Base-by-base conservation (phyloP, 2,797 vertebrate genomes). In the Protonibea diacanthus region DNA sequence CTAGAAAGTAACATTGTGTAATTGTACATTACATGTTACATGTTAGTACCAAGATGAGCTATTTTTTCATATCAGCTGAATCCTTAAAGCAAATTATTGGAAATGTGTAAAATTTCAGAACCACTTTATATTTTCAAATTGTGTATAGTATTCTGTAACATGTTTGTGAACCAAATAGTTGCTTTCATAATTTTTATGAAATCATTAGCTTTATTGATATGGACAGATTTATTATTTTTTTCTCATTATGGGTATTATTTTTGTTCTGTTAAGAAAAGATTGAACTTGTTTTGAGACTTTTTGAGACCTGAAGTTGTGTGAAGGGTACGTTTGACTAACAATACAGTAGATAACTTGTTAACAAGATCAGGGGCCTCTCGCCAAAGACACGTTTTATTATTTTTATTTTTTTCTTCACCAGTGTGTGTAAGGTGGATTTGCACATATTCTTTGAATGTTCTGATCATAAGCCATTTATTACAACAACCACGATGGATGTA, bases 401-500 rank as follows among this genome's bases (percentile, higher is more conserved):
- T 33, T 7, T 29, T 29, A 1, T 29, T 87, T 88, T 38, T 9
- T 38, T 38, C 67, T 68, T 81, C 71, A 71, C 76, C 58, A 57
- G 57, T 75, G 53, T 83, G 76, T 86, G 64, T 75, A 40, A 65
- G 79, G 56, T 86, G 83, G 75, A 78, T 84, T 88, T 92, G 87
- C 89, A 91, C 89, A 89, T 87, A 48, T 85, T 79, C 62, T 80
- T 84, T 90, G 85, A 92, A 91, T 91, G 84, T 92, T 88, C 76
- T 80, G 76, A 88, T 89, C 86, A 90, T 83, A 92, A 91, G 88
- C 87, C 87, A 90, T 93, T 91, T 83, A 92, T 88, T 89, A 87
- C 74, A 85, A 71, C 85, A 88, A 77, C 76, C 85, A 71, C 82
- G 81, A 81, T 86, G 82, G 80, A 92, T 81, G 86, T 88, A 86